Conservation (phyloP, 2,888 invertebrate species). For the Caenorhabditis sp. region DNA sequence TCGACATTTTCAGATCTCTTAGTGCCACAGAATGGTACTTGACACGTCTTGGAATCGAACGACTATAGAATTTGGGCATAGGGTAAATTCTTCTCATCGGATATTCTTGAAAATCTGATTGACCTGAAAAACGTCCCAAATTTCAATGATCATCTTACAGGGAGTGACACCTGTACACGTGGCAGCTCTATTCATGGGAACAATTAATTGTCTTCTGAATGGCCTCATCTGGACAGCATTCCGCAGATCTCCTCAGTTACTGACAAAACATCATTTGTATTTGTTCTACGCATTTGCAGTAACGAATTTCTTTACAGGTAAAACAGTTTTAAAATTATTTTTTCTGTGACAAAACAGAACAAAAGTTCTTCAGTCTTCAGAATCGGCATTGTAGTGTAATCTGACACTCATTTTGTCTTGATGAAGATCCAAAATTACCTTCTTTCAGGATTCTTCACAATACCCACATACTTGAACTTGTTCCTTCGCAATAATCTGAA, state of each 20-base stretch:
- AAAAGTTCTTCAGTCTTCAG: neutral
- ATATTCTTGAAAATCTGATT: no score
- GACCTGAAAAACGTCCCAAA: no score
- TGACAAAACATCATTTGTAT: constrained; percentile 72
- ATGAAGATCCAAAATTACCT: no score
- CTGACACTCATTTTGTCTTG: no score
- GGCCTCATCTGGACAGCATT: constrained; percentile 73
- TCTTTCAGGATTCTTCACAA: constrained; percentile 72
- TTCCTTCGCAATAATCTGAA: constrained; percentile 64
- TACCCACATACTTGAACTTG: constrained; percentile 72
- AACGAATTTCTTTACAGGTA: constrained; percentile 74
- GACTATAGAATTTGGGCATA: constrained; percentile 66
- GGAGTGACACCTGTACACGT: constrained; percentile 66
- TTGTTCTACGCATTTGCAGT: constrained; percentile 73
- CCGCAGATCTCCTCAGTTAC: constrained; percentile 59
- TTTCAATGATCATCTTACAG: constrained; percentile 6
- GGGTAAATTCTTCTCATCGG: constrained; percentile 29
- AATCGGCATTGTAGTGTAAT: no score
- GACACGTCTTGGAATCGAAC: constrained; percentile 70
- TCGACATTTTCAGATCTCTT: constrained; percentile 1
- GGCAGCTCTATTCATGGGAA: constrained; percentile 64
- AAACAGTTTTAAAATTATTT: neutral
- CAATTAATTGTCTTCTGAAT: constrained; percentile 71
- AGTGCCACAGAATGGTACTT: constrained; percentile 65
- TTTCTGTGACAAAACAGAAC: no score